Conservation (phyloP, 2,888 invertebrate species). For the Dasypogon diadema region DNA sequence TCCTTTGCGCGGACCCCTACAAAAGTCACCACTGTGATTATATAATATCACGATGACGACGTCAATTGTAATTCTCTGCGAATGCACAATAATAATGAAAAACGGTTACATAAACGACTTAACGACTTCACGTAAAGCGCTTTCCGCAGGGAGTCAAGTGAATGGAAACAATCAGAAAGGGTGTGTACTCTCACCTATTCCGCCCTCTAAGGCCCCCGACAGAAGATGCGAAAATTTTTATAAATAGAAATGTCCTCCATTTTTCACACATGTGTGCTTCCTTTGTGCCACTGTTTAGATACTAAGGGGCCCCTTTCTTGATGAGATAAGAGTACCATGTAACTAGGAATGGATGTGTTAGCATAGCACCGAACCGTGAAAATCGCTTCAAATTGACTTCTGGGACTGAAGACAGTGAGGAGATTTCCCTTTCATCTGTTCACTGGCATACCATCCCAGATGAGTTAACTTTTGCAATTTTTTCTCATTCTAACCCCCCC, state of each 20-base stretch:
- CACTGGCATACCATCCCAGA: conserved; percentile 14
- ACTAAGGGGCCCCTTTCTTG: conserved; percentile 28
- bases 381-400: conserved; percentile 55
- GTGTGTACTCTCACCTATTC: conserved; percentile 44
- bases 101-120: conserved; percentile 51
- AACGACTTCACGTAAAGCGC: conserved; percentile 48
- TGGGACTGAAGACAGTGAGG: conserved; percentile 28
- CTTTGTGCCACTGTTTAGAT: conserved; percentile 51
- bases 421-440: conserved; percentile 29
- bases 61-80: conserved; percentile 45
- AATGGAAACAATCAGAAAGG: conserved; percentile 50
- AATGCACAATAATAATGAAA: conserved; percentile 50
- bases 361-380: conserved; percentile 54
- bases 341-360: conserved; percentile 45
- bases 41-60: conserved; percentile 41
- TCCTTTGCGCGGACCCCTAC: conserved; percentile 1
- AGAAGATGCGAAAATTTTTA: conserved; percentile 30
- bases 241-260: conserved; percentile 54
- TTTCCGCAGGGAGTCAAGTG: conserved; percentile 50
- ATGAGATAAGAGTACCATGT: conserved; percentile 21
- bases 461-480: conserved; percentile 50
- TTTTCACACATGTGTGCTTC: conserved; percentile 56
- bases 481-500: conserved; percentile 24
- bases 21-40: conserved; percentile 10
- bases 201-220: conserved; percentile 6